These are phyloP conservation scores for Himalopsyche kuldschensis DNA, from an alignment of 2,888 invertebrate genomes.

Conservation along the genomic window DNA sequence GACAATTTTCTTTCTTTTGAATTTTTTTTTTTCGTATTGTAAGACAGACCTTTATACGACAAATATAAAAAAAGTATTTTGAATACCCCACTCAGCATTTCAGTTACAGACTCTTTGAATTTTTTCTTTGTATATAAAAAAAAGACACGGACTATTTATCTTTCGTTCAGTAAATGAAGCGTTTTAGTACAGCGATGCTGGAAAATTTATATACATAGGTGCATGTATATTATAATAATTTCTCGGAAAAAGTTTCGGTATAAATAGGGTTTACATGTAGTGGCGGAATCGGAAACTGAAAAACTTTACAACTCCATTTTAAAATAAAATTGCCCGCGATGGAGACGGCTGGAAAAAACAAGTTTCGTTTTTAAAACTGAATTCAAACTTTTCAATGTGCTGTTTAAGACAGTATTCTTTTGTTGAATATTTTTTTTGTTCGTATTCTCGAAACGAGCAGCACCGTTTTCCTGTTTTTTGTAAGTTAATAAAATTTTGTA, in stretches of 20 bases:
- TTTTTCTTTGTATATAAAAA: too few relatives aligned
- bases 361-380: constrained; percentile 1
- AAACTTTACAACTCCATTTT: constrained; percentile 2
- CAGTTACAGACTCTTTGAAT: too few relatives aligned
- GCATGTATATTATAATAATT: not conserved
- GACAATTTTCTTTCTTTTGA: too few relatives aligned
- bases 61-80: too few relatives aligned
- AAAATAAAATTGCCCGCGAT: not conserved
- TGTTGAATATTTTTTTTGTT: not conserved
- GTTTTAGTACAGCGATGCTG: not conserved
- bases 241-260: not conserved
- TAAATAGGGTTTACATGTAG: not conserved
- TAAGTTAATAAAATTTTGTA: not conserved
- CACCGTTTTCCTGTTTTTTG: not conserved
- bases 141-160: too few relatives aligned
- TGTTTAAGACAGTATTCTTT: not conserved
- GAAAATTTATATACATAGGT: not conserved
- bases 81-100: too few relatives aligned
- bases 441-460: not conserved
- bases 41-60: too few relatives aligned
- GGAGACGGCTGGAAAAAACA: not conserved
- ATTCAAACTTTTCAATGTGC: not conserved
- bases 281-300: not conserved
- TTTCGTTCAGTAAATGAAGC: not conserved
- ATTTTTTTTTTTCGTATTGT: too few relatives aligned